Evolutionary conservation across 1,140 invertebrate genomes (phyloP).

Genomic region (Heliothis virescens): DNA sequence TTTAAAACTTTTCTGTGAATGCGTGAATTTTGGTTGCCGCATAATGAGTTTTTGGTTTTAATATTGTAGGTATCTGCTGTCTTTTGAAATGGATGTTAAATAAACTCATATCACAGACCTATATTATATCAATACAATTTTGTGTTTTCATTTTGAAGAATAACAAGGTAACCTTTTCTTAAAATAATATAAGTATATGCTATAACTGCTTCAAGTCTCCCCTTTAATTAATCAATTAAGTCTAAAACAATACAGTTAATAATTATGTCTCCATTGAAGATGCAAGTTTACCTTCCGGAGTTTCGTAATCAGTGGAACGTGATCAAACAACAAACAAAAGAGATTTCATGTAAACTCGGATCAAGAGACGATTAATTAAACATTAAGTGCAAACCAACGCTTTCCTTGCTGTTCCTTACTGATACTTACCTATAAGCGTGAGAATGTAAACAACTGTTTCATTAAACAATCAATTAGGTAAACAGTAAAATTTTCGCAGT

Average conservation of each 20-base stretch:
- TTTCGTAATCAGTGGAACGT: background rate
- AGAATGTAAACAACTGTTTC: conserved; percentile 15
- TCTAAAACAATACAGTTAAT: too few species aligned
- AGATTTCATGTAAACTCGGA: conserved; percentile 10
- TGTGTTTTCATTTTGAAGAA: too few species aligned
- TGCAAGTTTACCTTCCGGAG: background rate
- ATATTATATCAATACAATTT: too few species aligned
- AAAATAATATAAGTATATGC: too few species aligned
- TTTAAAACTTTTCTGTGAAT: conserved; percentile 23
- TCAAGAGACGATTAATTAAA: conserved; percentile 13
- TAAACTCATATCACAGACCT: background rate
- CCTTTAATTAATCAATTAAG: too few species aligned
- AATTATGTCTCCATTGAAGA: background rate
- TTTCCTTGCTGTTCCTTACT: background rate
- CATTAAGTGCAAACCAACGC: conserved; percentile 13
- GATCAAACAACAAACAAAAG: conserved; percentile 20
- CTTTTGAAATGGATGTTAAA: background rate
- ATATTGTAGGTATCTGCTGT: conserved; percentile 8
- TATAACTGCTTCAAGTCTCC: too few species aligned
- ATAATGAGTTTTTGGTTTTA: conserved; percentile 22
- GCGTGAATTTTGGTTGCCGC: background rate
- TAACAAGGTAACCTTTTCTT: too few species aligned
- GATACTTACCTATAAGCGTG: background rate
- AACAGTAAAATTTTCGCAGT: too few species aligned
- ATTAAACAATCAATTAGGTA: conserved; percentile 2